Conservation (phyloP, 1,140 invertebrate species). For the Bombus polaris region DNA sequence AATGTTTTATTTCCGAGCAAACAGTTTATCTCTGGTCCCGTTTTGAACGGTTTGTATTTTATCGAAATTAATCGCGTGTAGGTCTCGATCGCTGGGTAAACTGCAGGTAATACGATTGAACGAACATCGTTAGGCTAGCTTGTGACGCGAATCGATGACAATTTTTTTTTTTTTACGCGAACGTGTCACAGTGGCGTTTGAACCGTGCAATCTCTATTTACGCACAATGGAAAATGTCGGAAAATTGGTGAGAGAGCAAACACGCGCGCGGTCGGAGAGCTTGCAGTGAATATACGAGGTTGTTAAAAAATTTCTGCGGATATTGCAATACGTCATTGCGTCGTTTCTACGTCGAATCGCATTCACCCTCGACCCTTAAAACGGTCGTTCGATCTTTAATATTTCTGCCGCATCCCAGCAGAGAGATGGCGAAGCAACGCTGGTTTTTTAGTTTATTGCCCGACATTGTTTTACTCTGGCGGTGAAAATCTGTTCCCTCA, state of each 20-base stretch:
- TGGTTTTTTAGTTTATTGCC: not conserved
- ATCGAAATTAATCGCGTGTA: not conserved
- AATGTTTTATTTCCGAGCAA: not conserved
- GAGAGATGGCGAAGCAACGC: not conserved
- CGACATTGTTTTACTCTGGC: not conserved
- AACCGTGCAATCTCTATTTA: not conserved
- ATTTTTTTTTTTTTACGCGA: not conserved
- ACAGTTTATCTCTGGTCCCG: not conserved
- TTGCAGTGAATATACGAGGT: not conserved
- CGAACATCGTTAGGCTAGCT: not conserved
- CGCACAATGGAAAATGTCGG: not conserved
- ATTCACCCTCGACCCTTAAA: not conserved
- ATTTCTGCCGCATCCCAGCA: not conserved
- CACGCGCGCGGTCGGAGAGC: not conserved
- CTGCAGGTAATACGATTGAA: not conserved
- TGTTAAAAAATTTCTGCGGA: slow-evolving; percentile 33
- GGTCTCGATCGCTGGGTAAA: not conserved
- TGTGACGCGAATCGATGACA: not conserved
- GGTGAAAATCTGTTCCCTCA: not conserved
- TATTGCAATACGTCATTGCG: not conserved
- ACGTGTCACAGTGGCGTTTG: not conserved
- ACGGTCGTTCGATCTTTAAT: not conserved
- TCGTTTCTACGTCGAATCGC: not conserved
- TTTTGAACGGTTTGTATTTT: not conserved
- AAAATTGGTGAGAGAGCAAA: not conserved